These are phyloP conservation scores for Campylomormyrus tamandua DNA, from an alignment of 2,113 vertebrate genomes.

Conservation along the genomic window DNA sequence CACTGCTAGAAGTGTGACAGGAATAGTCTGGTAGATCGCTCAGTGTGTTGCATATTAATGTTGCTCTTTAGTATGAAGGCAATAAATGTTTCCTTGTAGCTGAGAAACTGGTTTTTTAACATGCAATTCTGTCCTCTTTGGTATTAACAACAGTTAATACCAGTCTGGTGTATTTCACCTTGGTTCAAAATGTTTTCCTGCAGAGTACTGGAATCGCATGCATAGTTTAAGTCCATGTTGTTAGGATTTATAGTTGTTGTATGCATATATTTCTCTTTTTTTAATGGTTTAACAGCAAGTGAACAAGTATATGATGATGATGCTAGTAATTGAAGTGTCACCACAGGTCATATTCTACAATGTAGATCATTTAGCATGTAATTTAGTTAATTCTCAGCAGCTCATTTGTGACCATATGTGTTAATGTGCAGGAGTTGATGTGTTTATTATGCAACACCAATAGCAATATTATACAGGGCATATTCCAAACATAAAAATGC, in stretches of 20 bases:
- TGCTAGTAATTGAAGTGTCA: background rate
- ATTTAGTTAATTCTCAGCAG: background rate
- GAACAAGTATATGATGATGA: background rate
- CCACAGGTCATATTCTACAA: background rate
- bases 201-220: background rate
- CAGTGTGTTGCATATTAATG: background rate
- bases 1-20: background rate
- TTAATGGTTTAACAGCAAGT: background rate
- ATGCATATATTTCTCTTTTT: background rate
- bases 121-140: background rate
- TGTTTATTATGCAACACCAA: conserved; percentile 7
- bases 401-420: background rate
- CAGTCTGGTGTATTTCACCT: background rate
- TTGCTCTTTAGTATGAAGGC: background rate
- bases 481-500: background rate
- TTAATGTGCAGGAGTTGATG: background rate
- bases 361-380: background rate
- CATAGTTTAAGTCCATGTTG: background rate
- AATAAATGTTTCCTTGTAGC: background rate
- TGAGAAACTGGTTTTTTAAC: background rate
- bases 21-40: background rate
- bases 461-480: background rate
- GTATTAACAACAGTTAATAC: background rate
- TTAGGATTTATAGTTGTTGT: background rate
- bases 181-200: background rate